Evolutionary conservation across 2,888 invertebrate species (phyloP), one percentile per base, ranked within the genome.

Genomic region (Phengaris arion): DNA sequence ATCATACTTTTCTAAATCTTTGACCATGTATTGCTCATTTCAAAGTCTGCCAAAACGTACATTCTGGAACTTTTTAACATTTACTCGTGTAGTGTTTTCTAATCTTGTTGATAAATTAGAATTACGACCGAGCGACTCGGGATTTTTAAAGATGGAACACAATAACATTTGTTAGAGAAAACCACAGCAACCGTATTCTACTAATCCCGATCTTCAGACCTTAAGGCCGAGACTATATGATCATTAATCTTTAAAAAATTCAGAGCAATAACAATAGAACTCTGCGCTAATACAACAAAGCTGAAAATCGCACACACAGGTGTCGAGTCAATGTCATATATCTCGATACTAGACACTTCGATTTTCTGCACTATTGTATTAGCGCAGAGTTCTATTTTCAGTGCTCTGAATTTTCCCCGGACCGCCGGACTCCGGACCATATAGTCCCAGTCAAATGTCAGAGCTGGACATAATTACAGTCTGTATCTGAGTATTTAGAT

Each of bases 21-120:
- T 70, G 70, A 51, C 52, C 15, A 46, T 46, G 46, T 68, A 70
- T 52, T 15, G 70, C 70, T 70, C 70, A 70, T 12, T 70, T 70
- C 52, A 9, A 51, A 70, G 70, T 70, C 70, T 70, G 70, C 70
- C 52, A 10, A 35, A 59, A 70, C 22, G n/a, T 22, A 10, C 48
- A 35, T 35, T 35, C 4, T 13, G 22, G 35, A 54, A 72, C 13
- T 72, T 72, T 72, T 12, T 72, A 72, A 72, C 22, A 54, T 72
- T 72, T 72, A 52, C 72, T 72, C 35, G 12, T 35, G 35, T 72
- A 72, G 72, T 22, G 52, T 52, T 72, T 72, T 72, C 52, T 52
- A 54, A 54, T 64, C 35, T 64, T 64, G 64, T 59, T 15, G 48
- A 64, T 64, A 64, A 64, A 64, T 64, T 35, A 45, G 35, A 5